Base-by-base conservation (phyloP, 2,113 vertebrate species). In the Embiotoca jacksoni region DNA sequence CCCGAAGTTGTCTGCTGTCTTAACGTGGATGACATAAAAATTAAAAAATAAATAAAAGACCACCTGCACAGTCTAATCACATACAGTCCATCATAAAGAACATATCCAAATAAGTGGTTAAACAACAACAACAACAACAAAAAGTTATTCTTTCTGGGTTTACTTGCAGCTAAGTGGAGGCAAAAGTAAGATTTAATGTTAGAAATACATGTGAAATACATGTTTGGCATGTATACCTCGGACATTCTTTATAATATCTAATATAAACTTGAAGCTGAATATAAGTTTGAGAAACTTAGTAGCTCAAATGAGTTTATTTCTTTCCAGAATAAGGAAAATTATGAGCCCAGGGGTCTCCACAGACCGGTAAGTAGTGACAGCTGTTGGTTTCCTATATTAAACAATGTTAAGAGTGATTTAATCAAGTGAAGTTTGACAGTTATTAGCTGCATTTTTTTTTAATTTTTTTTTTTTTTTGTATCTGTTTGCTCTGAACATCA, bases 271-370 rank as follows among this genome's bases (percentile, higher is more conserved):
- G 3, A 33, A 46, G 3, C 10, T 56, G 8, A 56, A 23, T 52
- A 41, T 41, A 8, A 23, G 8, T 35, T 10, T 72, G 15, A 32
- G 50, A 58, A 1, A 14, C 10, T 15, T 30, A 39, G 4, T 37
- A 15, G 6, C 11, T 53, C 3, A 58, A 68, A 10, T 56, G 15
- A 65, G 39, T 77, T 63, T 13, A 54, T 65, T 55, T 59, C 31
- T 84, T 65, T 65, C 67, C 87, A 95, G 94, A 94, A 95, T 81
- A 95, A 95, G 57, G 94, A 95, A 70, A 95, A 95, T 82, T 46
- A 84, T 33, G 83, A 93, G 23, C 94, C 94, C 39, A 86, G 65
- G 52, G 55, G 10, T 56, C 73, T 69, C 5, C 88, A 82, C 41
- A 78, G 84, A 80, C 86, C 75, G 70, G 94, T 95, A 86, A 74